Evolutionary conservation across 2,888 invertebrate genomes (phyloP), one percentile per base, ranked within the genome.

Genomic region (Linyphia triangularis): DNA sequence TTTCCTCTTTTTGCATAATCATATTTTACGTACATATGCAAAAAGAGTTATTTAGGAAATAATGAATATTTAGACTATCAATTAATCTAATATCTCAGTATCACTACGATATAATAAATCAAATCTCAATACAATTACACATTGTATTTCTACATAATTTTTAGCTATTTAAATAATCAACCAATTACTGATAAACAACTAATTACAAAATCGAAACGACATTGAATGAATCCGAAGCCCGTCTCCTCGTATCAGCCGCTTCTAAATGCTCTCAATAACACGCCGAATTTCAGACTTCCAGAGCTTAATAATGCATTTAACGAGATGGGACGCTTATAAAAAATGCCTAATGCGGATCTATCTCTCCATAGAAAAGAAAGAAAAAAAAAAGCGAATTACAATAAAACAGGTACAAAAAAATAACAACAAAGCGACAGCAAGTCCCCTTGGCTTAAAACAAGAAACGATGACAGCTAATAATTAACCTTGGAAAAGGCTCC

Each of bases 391-490:
- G 24, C 57, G 43, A 77, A 85, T 83, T 63, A 65, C 73, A 73
- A 73, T 73, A 73, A 82, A 72, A 69, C 37, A 19, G 33, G 24
- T 26, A 22, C 26, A 40, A 65, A 65, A 33, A 13, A 51, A 2
- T 51, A 2, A 2, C 5, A 51, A 51, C 51, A n/a, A 51, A n/a
- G 37, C 9, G 59, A 81, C 51, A 26, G 51, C 40, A 40, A 65
- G 73, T 73, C 79, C 65, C 26, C 65, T 79, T 51, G 65, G 75
- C 51, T 63, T 86, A 81, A 86, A 86, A 86, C 86, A 81, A 86
- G 86, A 81, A 81, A 81, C 79, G 86, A 73, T 86, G 86, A 86
- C 86, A 86, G 81, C 86, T 67, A 81, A 86, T 86, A 86, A 86
- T 86, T 86, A 86, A 81, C 81, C 73, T 81, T 70, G 81, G 86